Evolutionary conservation across 1,140 invertebrate genomes (phyloP), one percentile per base, ranked within the genome.

Genomic region (Trichomalopsis sarcophagae): DNA sequence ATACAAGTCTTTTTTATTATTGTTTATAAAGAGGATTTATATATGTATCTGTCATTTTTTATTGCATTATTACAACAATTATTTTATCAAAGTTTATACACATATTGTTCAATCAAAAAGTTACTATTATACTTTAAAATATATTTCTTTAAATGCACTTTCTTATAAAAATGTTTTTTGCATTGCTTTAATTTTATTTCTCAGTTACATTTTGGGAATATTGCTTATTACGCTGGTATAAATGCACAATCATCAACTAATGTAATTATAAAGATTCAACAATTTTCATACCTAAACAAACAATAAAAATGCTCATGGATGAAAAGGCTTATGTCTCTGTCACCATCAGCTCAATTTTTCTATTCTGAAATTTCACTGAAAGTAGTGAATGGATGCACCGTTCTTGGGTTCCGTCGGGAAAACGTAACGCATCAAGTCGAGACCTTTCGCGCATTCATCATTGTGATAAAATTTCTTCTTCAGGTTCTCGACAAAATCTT

Each of bases 401-500:
- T 91, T 88, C 47, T 94, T 94, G 6, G 95, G 95, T 87, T 94
- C 92, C 40, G 95, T 95, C n/a, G 94, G 92, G 90, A 96, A 96
- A 30, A 96, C 91, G 30, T 50, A 55, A 17, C 30, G 66, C 17
- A 76, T 68, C 40, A 86, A 27, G 23, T 86, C 77, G 55, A 94
- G 88, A 83, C 90, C 89, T 81, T 92, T 85, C n/a, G 93, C 88
- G 84, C 92, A 84, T 82, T 87, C 86, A 77, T 89, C 87, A 36
- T 94, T 92, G n/a, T 92, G 89, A 87, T 96, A 97, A 91, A 96
- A 98, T 69, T 96, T 94, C 84, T 96, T 93, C 90, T 95, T 96
- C 33, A 99, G 91, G 75, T 92, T 93, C 14, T 95, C 91, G 2
- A 98, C 94, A 90, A 98, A 98, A 74, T 94, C 89, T 3, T 95